Conservation (phyloP, 1,140 invertebrate species). For the Aricia agestis region DNA sequence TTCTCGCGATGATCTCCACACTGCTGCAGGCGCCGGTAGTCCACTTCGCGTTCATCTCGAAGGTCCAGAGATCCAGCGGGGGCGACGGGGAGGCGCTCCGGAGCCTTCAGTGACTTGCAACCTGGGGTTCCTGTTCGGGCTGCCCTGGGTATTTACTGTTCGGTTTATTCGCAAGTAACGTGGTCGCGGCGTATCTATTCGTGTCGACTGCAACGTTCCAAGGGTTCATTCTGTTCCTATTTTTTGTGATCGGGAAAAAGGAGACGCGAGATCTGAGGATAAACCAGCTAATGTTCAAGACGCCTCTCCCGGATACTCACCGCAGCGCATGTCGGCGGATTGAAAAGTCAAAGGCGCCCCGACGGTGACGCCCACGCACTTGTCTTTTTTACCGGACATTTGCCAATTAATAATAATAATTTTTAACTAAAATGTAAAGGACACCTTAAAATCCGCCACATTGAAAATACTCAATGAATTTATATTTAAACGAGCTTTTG, state of each 20-base stretch:
- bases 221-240: constrained; percentile 75
- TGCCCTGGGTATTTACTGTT: constrained; percentile 76
- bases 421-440: too few relatives aligned
- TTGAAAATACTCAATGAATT: too few relatives aligned
- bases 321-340: too few relatives aligned
- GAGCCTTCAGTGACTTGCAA: constrained; percentile 67
- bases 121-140: constrained; percentile 71
- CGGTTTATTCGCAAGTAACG: constrained; percentile 59
- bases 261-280: constrained; percentile 74
- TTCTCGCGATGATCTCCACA: constrained; percentile 65
- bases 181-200: constrained; percentile 72
- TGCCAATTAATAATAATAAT: too few relatives aligned
- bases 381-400: too few relatives aligned
- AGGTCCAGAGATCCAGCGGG: constrained; percentile 67
- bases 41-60: constrained; percentile 68
- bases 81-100: constrained; percentile 55
- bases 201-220: constrained; percentile 71
- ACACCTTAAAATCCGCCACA: too few relatives aligned
- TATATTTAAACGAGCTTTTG: too few relatives aligned
- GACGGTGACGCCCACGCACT: too few relatives aligned
- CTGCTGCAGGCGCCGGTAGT: constrained; percentile 73
- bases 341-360: too few relatives aligned
- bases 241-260: constrained; percentile 75
- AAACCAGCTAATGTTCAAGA: constrained; percentile 65
- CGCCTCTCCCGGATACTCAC: too few relatives aligned